phyloP scores from a whole-genome alignment of 2,113 vertebrate genomes.

The Sylvilagus bachmani region DNA sequence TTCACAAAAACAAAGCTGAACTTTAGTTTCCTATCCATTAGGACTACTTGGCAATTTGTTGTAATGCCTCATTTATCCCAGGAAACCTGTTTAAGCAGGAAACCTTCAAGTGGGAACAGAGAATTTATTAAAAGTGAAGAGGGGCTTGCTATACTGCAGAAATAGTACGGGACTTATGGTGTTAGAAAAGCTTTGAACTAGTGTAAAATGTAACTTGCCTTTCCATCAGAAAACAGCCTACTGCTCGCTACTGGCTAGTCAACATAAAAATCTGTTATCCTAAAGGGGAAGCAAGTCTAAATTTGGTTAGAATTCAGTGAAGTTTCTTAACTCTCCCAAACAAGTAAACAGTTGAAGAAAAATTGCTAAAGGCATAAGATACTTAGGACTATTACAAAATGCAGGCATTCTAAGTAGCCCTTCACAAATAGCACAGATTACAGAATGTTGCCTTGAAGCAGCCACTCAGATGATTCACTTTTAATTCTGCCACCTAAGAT shows the following conservation, averaged over 20 bases:
- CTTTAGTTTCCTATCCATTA: conserved; percentile 44
- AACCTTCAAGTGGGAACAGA: conserved; percentile 48
- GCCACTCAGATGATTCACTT: not conserved
- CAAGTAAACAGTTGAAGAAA: not conserved
- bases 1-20: conserved; percentile 55
- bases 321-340: conserved; percentile 1
- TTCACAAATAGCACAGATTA: conserved; percentile 33
- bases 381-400: conserved; percentile 29
- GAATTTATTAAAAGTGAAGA: conserved; percentile 45
- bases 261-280: not conserved
- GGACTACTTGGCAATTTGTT: conserved; percentile 56
- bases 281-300: not conserved
- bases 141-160: not conserved
- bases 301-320: conserved; percentile 46
- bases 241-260: not conserved
- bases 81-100: conserved; percentile 72
- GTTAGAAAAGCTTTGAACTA: conserved; percentile 42
- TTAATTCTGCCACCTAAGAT: not conserved
- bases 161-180: conserved; percentile 7
- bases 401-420: not conserved
- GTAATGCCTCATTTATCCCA: conserved; percentile 57
- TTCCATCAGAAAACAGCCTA: conserved; percentile 25
- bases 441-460: not conserved
- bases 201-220: not conserved
- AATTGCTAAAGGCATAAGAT: not conserved